These are phyloP conservation scores for Cephus nigrinus DNA, from an alignment of 2,888 invertebrate species.

Conservation along the genomic window DNA sequence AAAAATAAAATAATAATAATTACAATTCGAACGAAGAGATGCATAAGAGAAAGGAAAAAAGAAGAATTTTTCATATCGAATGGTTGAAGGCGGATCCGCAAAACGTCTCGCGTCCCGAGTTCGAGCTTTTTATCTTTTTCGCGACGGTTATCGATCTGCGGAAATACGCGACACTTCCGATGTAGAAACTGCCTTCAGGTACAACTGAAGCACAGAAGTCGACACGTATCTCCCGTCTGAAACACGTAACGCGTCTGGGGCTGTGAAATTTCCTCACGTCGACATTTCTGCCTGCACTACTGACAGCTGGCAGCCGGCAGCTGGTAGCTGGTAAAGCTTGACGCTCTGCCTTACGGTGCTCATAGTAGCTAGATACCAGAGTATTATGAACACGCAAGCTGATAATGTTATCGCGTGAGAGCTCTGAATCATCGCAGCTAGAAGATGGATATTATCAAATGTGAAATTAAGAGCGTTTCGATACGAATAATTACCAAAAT, in stretches of 20 bases:
- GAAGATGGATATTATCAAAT: neutral
- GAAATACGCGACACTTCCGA: neutral
- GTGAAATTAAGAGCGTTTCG: neutral
- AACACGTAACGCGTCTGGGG: neutral
- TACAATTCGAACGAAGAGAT: conserved; percentile 33
- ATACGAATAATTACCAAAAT: neutral
- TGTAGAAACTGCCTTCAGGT: neutral
- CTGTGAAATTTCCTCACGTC: neutral
- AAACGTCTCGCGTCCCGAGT: neutral
- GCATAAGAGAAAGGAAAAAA: neutral
- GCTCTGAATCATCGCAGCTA: neutral
- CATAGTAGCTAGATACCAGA: neutral
- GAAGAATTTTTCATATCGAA: neutral
- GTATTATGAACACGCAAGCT: neutral
- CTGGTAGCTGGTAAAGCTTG: neutral
- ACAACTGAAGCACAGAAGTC: neutral
- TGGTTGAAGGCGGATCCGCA: neutral
- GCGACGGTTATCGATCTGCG: neutral
- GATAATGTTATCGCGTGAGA: neutral
- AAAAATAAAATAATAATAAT: neutral
- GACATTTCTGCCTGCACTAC: neutral
- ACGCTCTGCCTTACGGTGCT: neutral
- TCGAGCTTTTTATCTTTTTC: neutral
- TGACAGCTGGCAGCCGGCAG: neutral
- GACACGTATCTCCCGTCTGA: neutral